Conservation (phyloP, 2,888 invertebrate genomes). For the Rotaria macrura region DNA sequence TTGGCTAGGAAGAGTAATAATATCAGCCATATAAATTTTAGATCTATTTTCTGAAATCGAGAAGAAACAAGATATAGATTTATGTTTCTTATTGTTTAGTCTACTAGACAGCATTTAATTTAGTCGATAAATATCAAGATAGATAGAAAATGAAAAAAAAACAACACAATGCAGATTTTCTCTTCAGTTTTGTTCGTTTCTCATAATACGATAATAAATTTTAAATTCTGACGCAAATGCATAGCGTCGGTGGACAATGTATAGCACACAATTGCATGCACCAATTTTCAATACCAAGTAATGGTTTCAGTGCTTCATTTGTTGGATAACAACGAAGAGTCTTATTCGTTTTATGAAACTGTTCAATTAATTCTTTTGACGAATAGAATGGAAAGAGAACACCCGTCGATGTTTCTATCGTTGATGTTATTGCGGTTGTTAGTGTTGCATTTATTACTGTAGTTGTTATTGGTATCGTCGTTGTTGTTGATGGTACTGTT, state of each 20-base stretch:
- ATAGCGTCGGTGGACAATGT: background rate
- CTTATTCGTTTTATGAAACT: background rate
- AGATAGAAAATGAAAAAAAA: too few relatives aligned
- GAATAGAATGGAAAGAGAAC: background rate
- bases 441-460: too few relatives aligned
- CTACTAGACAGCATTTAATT: too few relatives aligned
- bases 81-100: too few relatives aligned
- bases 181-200: background rate
- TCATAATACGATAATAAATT: background rate
- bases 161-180: background rate
- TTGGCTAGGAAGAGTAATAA: background rate
- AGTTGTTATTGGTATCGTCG: too few relatives aligned
- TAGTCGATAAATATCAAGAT: too few relatives aligned
- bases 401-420: background rate
- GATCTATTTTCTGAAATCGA: background rate
- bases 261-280: background rate
- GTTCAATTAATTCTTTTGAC: background rate
- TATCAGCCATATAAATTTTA: background rate
- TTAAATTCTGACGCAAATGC: background rate
- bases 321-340: background rate
- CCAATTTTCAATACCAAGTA: background rate
- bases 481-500: too few relatives aligned
- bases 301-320: background rate
- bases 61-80: background rate
- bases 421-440: too few relatives aligned